These are phyloP conservation scores for Geotria australis DNA, from an alignment of 2,797 vertebrate genomes.

Conservation along the genomic window DNA sequence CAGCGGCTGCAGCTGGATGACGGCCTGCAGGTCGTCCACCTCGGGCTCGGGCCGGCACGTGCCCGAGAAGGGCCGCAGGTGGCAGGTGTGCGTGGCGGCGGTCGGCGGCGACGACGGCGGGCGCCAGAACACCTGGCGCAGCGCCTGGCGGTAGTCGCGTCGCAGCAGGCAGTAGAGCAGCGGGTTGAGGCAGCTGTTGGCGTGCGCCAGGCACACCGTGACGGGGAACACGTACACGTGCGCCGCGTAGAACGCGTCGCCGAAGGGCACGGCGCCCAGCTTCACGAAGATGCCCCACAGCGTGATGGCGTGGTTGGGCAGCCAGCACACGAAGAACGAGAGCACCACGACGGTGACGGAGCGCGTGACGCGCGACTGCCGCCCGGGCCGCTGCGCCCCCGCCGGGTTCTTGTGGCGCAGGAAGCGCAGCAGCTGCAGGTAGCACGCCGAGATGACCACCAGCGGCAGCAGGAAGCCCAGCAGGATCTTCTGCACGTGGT, in stretches of 20 bases:
- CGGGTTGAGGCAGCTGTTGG: constrained; percentile 36
- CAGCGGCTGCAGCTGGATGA: neutral
- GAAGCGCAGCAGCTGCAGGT: constrained; percentile 23
- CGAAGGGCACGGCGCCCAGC: constrained; percentile 14
- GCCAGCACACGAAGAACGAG: constrained; percentile 31
- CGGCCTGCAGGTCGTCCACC: neutral
- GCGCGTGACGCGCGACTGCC: constrained; percentile 11
- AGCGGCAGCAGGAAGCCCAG: constrained; percentile 27
- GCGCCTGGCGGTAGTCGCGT: constrained; percentile 15
- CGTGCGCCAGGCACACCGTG: constrained; percentile 27
- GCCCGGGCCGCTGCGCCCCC: constrained; percentile 4
- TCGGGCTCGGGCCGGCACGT: neutral
- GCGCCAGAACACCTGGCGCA: constrained; percentile 14
- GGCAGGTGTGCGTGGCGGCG: neutral
- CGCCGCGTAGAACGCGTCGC: constrained; percentile 12
- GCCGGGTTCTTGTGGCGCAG: constrained; percentile 11
- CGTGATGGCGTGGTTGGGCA: constrained; percentile 30
- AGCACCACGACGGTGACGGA: constrained; percentile 20
- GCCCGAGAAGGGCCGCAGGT: neutral
- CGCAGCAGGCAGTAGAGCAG: constrained; percentile 28
- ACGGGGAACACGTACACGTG: constrained; percentile 26
- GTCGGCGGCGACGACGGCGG: neutral
- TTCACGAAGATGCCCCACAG: constrained; percentile 26
- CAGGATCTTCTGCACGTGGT: constrained; percentile 26
- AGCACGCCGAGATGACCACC: constrained; percentile 14